Conservation (phyloP, 1,140 invertebrate genomes). For the Vollenhovia emeryi region DNA sequence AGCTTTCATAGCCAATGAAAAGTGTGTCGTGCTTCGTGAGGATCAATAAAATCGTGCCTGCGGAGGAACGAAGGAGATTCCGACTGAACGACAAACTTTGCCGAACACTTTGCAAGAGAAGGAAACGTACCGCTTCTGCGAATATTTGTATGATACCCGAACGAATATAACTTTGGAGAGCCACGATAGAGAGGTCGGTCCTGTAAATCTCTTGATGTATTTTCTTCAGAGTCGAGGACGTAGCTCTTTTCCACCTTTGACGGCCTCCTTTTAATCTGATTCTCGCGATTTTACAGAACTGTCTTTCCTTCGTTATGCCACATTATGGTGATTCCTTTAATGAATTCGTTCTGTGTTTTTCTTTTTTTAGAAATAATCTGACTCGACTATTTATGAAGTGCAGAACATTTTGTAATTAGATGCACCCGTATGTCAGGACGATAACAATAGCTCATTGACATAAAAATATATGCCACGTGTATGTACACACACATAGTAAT, state of each 20-base stretch:
- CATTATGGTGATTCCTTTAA: background rate
- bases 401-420: background rate
- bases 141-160: constrained; percentile 7
- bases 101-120: background rate
- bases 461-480: background rate
- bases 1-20: constrained; percentile 63
- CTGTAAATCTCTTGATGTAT: constrained; percentile 10
- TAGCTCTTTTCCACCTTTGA: background rate
- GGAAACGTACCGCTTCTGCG: background rate
- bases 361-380: background rate
- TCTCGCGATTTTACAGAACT: background rate
- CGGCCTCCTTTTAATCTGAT: background rate
- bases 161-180: constrained; percentile 33
- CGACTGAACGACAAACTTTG: constrained; percentile 21
- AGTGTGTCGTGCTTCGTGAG: background rate
- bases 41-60: constrained; percentile 33
- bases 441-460: background rate
- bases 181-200: background rate
- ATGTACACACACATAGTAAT: background rate
- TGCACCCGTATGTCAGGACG: background rate
- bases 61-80: background rate
- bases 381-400: background rate
- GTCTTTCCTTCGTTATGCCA: background rate
- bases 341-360: constrained; percentile 5
- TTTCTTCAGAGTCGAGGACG: constrained; percentile 1